Base-by-base conservation (phyloP, 2,888 invertebrate genomes). In the Actias luna region DNA sequence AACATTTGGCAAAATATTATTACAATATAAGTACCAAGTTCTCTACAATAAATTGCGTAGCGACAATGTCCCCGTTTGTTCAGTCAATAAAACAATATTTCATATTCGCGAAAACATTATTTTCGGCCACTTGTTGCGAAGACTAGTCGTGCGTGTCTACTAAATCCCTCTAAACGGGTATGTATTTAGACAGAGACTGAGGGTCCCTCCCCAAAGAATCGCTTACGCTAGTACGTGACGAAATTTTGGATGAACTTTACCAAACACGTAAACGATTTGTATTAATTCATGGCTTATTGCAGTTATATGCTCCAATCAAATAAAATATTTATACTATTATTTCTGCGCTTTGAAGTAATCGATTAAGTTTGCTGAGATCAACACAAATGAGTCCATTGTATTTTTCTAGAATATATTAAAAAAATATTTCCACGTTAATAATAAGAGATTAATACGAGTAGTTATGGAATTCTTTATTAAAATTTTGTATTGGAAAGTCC, bases 81-180 rank as follows among this genome's bases (percentile, higher is more conserved):
- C 59, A 55, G 63, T 59, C 39, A 64, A 64, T 64, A 61, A 63
- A 61, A 61, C 59, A 64, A 61, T 64, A 66, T 63, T 67, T 61
- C 63, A 65, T 70, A 68, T 68, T 65, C 65, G 66, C 65, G 68
- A 68, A 67, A 69, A 65, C 65, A 62, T 58, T 69, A 68, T 67
- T 68, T 70, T 69, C 71, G 64, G 57, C 79, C 79, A 84, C 85
- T 84, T 86, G 85, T 85, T 85, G 85, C 79, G 55, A 50, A 52
- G 25, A 46, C 62, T 57, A 60, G 39, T 61, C 74, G 71, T 76
- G 73, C 82, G 82, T 82, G 82, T 80, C 80, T 80, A 76, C 73
- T 64, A 66, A 74, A 82, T 76, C 75, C 75, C 77, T 69, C 84
- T 82, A 70, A 31, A 36, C 59, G 22, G 63, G 63, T 36, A 39